These are phyloP conservation scores for Subacronicta megacephala DNA, from an alignment of 2,888 invertebrate genomes.

Conservation along the genomic window DNA sequence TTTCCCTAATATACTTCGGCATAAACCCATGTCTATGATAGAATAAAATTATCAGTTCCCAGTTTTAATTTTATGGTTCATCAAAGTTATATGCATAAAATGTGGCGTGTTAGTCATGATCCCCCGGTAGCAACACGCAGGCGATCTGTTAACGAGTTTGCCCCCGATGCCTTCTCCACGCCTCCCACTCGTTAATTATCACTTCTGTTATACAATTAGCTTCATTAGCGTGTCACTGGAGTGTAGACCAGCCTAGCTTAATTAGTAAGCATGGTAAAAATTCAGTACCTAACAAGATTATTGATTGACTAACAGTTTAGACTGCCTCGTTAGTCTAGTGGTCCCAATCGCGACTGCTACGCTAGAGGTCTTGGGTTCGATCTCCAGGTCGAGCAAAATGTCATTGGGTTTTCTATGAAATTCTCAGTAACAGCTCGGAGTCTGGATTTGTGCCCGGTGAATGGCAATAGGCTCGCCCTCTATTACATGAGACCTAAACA, in stretches of 20 bases:
- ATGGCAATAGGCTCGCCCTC: too few species aligned
- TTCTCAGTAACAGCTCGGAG: too few species aligned
- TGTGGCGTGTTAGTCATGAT: conserved; percentile 71
- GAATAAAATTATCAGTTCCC: conserved; percentile 60
- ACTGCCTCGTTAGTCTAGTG: too few species aligned
- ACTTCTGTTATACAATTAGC: conserved; percentile 70
- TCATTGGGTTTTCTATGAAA: too few species aligned
- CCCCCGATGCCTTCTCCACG: conserved; percentile 72
- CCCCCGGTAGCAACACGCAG: conserved; percentile 56
- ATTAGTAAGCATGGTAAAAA: conserved; percentile 1
- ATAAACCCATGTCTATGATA: too few species aligned
- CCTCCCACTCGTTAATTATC: conserved; percentile 79
- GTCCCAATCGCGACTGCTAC: too few species aligned
- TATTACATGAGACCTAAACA: too few species aligned
- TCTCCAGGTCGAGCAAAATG: too few species aligned
- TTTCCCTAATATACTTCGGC: too few species aligned
- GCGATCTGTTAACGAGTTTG: conserved; percentile 74
- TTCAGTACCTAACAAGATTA: not conserved
- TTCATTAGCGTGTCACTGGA: conserved; percentile 43
- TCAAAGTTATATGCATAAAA: conserved; percentile 72
- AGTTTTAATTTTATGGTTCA: conserved; percentile 74
- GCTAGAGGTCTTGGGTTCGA: too few species aligned
- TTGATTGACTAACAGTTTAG: too few species aligned
- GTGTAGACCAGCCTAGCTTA: conserved; percentile 3
- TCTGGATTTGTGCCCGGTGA: too few species aligned